These are phyloP conservation scores for Neodiprion fabricii DNA, from an alignment of 1,140 invertebrate genomes.

Conservation along the genomic window DNA sequence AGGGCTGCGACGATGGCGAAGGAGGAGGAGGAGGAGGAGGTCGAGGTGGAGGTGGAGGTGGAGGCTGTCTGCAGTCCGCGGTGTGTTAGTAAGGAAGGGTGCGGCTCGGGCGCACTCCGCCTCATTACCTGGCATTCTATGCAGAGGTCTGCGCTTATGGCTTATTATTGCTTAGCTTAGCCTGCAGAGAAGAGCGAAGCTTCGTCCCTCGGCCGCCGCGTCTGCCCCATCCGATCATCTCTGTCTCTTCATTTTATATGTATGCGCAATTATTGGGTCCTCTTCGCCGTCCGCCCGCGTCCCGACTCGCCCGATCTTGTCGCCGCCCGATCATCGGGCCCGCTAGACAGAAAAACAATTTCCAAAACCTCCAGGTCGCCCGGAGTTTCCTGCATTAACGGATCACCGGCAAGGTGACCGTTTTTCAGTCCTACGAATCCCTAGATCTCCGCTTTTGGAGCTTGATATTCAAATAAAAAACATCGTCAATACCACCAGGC, in stretches of 20 bases:
- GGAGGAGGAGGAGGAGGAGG: not conserved
- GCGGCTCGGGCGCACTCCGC: constrained; percentile 60
- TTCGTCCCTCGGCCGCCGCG: constrained; percentile 27
- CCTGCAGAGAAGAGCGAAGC: constrained; percentile 38
- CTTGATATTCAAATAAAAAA: no score
- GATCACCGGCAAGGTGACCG: no score
- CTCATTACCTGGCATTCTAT: constrained; percentile 63
- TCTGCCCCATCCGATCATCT: not conserved
- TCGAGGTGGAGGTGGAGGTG: not conserved
- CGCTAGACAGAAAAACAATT: not conserved
- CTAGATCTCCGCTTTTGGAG: no score
- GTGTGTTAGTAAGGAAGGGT: constrained; percentile 50
- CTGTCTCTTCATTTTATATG: constrained; percentile 39
- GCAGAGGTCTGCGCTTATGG: constrained; percentile 56
- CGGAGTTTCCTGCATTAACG: not conserved
- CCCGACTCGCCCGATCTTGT: not conserved
- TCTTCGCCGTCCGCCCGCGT: not conserved
- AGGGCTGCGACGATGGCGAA: constrained; percentile 9
- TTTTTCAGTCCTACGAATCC: no score
- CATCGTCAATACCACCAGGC: no score
- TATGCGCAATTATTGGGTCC: constrained; percentile 47
- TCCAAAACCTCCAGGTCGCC: not conserved
- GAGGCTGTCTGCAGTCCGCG: not conserved
- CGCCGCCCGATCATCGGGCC: not conserved
- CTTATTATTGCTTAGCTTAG: constrained; percentile 59